phyloP scores from a whole-genome alignment of 2,888 invertebrate species.

The Nephrocerus scutellatus region DNA sequence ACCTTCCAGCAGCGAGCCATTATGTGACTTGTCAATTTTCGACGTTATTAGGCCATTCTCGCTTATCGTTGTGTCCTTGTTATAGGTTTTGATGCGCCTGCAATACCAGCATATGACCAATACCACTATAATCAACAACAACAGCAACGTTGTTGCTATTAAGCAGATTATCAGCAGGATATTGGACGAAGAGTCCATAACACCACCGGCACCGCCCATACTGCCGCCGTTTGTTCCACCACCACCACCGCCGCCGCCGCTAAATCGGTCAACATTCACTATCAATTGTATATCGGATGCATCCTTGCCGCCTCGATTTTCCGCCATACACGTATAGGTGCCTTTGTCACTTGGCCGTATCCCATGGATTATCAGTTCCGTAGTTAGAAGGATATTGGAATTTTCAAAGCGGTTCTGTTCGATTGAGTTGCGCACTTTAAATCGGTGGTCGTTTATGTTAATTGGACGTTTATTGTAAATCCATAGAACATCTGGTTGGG shows the following conservation, averaged over 20 bases:
- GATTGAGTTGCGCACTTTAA: conserved; percentile 36
- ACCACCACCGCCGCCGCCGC: conserved; percentile 43
- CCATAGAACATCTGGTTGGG: conserved; percentile 73
- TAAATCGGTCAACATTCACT: conserved; percentile 44
- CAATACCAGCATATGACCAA: conserved; percentile 51
- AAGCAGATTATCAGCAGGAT: conserved; percentile 45
- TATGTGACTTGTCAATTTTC: conserved; percentile 53
- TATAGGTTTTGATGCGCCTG: conserved; percentile 51
- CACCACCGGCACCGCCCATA: conserved; percentile 39
- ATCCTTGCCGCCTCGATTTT: conserved; percentile 72
- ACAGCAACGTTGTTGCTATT: conserved; percentile 53
- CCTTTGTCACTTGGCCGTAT: conserved; percentile 61
- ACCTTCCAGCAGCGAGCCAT: conserved; percentile 65
- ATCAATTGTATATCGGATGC: conserved; percentile 67
- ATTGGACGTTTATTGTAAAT: conserved; percentile 40
- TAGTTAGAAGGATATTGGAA: conserved; percentile 29
- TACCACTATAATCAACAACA: conserved; percentile 52
- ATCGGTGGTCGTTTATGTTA: conserved; percentile 36
- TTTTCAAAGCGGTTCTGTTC: conserved; percentile 31
- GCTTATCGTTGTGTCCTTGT: conserved; percentile 48
- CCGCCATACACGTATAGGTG: conserved; percentile 71
- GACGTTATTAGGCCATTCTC: conserved; percentile 44
- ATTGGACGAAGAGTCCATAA: conserved; percentile 47
- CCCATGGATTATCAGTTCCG: conserved; percentile 60
- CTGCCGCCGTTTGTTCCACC: conserved; percentile 43